Percentiles rank a stretch among this genome's conserved stretches.
These are phyloP conservation scores for Stegodyphus dumicola DNA, from an alignment of 1,140 invertebrate genomes.

Conservation along the genomic window DNA sequence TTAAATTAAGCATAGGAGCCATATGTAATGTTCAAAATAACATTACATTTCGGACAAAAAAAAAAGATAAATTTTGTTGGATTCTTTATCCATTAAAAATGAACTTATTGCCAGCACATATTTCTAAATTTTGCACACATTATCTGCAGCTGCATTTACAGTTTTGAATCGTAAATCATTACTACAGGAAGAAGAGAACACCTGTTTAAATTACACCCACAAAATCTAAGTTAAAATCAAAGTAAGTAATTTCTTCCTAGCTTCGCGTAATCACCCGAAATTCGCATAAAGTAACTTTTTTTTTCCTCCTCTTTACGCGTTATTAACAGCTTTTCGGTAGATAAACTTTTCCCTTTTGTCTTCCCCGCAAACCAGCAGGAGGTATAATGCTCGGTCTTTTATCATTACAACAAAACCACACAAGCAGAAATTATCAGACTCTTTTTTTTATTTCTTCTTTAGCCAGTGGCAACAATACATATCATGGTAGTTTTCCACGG, in stretches of 20 bases:
- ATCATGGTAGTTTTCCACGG: background rate
- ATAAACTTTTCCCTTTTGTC: slow-evolving; percentile 11
- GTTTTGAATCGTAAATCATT: too few relatives aligned
- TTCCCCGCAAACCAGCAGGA: background rate
- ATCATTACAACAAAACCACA: slow-evolving; percentile 5
- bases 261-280: slow-evolving; percentile 1
- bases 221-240: slow-evolving; percentile 1
- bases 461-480: too few relatives aligned
- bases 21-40: too few relatives aligned
- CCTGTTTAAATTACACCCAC: background rate
- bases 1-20: too few relatives aligned
- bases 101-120: too few relatives aligned
- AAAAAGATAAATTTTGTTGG: too few relatives aligned
- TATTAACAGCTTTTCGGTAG: slow-evolving; percentile 7
- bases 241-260: background rate
- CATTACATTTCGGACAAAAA: too few relatives aligned
- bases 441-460: too few relatives aligned
- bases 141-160: too few relatives aligned
- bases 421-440: background rate
- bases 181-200: too few relatives aligned
- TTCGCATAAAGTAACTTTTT: background rate
- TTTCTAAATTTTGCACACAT: too few relatives aligned
- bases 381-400: background rate
- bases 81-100: too few relatives aligned
- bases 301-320: background rate